Conservation (phyloP, 2,888 invertebrate genomes). For the Drosophila yooni region DNA sequence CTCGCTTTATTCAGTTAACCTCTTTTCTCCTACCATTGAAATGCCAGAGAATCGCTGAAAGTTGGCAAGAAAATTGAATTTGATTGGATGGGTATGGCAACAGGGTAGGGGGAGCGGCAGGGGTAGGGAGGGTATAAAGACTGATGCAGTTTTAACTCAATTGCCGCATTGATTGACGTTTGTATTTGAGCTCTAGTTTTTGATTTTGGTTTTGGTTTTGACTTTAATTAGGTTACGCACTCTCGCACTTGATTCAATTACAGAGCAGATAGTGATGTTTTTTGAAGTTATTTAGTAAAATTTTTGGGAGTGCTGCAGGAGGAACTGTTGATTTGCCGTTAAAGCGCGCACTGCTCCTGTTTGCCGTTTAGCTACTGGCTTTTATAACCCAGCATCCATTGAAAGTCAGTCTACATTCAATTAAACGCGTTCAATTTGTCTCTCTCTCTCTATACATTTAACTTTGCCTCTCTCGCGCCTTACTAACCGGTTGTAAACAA, state of each 20-base stretch:
- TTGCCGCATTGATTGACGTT: constrained; percentile 65
- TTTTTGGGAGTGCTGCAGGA: background rate
- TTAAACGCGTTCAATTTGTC: constrained; percentile 22
- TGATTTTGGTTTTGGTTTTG: constrained; percentile 31
- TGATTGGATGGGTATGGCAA: constrained; percentile 46
- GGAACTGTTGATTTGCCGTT: constrained; percentile 11
- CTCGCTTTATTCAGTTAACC: constrained; percentile 47
- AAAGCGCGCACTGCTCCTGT: constrained; percentile 19
- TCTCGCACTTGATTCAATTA: constrained; percentile 43
- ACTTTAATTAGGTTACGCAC: constrained; percentile 47
- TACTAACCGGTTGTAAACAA: constrained; percentile 68
- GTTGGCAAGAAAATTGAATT: constrained; percentile 47
- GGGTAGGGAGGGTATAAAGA: background rate
- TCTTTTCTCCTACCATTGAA: constrained; percentile 22
- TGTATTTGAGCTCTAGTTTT: constrained; percentile 32
- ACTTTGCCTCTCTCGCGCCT: constrained; percentile 1
- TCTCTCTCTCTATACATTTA: background rate
- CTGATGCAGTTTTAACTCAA: constrained; percentile 61
- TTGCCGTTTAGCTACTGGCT: constrained; percentile 15
- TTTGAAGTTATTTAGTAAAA: background rate
- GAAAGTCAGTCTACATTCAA: constrained; percentile 9
- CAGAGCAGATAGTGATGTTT: background rate
- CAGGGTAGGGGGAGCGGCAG: too few species aligned
- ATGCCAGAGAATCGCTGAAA: constrained; percentile 23
- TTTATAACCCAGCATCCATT: constrained; percentile 62